Evolutionary conservation across 2,888 invertebrate genomes (phyloP), one percentile per base, ranked within the genome.

Genomic region (Papilio protenor): DNA sequence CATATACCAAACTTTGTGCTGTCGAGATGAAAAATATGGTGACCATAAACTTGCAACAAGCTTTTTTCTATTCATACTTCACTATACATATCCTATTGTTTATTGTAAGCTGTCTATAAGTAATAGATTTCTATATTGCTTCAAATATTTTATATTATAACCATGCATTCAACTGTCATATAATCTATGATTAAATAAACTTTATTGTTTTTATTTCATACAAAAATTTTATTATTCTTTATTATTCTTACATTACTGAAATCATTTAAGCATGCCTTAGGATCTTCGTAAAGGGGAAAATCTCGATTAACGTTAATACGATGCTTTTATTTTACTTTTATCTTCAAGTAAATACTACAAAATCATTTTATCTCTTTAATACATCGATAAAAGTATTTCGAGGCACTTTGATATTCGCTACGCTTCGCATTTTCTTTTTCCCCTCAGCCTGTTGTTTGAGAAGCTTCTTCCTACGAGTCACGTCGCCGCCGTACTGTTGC

Each of bases 311-410:
- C 8, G 8, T 8, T 40, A 40, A 40, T 40, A 8, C 40, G 6
- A 40, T 40, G 33, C 33, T 33, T 33, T 33, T 33, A 33, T 33
- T 33, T 27, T 27, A 40, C 40, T 40, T 40, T 40, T 8, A 40
- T 40, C 40, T 40, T 40, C 40, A 40, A 8, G 40, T 40, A 40
- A 59, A 59, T 11, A 59, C 5, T 27, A 88, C 90, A 90, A 87
- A 16, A 18, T 4, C n/a, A 14, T 33, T 55, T 90, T 95, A 97
- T 94, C 95, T 96, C 88, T 98, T 98, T 57, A 99, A 93, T 76
- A 99, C 97, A 91, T 98, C 97, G 83, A 99, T 97, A 90, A 99
- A 99, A 1, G 98, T 98, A 88, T 99, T 97, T 89, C 98, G 96
- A 3, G 99, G 99, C 83, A 99, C 95, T 85, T 97, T 96, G 82